phyloP scores from a whole-genome alignment of 2,797 vertebrate species.

The Malacoctenus gilli region DNA sequence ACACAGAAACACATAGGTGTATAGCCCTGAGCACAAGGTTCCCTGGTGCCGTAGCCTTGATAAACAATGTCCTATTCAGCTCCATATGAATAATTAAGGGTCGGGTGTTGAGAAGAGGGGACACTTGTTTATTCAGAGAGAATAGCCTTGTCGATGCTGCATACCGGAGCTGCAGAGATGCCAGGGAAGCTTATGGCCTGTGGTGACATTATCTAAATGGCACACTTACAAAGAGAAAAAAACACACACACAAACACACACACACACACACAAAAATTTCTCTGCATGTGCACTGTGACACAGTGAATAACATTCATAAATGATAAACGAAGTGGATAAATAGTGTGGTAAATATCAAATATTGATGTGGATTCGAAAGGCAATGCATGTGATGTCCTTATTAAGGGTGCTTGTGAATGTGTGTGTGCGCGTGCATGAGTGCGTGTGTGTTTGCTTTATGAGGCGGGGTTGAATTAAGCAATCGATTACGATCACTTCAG shows the following conservation, averaged over 20 bases:
- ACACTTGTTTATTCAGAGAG: slow-evolving; percentile 69
- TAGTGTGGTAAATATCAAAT: slow-evolving; percentile 76
- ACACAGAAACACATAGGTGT: slow-evolving; percentile 45
- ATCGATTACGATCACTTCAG: too few relatives aligned
- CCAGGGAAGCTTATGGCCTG: slow-evolving; percentile 61
- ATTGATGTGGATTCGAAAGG: slow-evolving; percentile 68
- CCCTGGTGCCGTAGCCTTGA: slow-evolving; percentile 59
- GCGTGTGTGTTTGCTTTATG: neutral
- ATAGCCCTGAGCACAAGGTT: slow-evolving; percentile 50
- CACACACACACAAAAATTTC: slow-evolving; percentile 29
- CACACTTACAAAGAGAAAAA: slow-evolving; percentile 65
- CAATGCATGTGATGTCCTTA: slow-evolving; percentile 48
- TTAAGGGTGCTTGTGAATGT: slow-evolving; percentile 26
- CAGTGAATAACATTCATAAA: slow-evolving; percentile 69
- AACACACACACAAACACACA: slow-evolving; percentile 24
- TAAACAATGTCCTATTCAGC: slow-evolving; percentile 78
- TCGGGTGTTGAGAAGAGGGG: slow-evolving; percentile 58
- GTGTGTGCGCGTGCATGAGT: neutral
- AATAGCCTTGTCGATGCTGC: slow-evolving; percentile 54
- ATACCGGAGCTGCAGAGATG: slow-evolving; percentile 45
- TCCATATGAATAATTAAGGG: slow-evolving; percentile 76
- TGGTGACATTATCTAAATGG: slow-evolving; percentile 78
- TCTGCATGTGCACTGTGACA: slow-evolving; percentile 33
- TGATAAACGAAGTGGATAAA: slow-evolving; percentile 73
- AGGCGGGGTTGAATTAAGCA: too few relatives aligned